phyloP scores from a whole-genome alignment of 2,888 invertebrate species.

The Lymantria monacha region DNA sequence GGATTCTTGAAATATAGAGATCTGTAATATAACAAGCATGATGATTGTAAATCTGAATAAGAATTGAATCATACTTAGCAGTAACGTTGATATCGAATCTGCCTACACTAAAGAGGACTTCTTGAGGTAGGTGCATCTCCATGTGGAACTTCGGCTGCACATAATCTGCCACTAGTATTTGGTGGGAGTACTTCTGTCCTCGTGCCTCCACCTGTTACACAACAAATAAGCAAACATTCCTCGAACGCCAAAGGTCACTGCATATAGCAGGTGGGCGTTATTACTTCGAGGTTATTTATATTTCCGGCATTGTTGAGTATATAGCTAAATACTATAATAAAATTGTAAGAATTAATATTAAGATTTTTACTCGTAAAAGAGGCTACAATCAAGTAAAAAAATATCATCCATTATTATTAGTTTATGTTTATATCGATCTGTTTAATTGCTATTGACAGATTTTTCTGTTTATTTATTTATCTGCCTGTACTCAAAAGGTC shows the following conservation, averaged over 20 bases:
- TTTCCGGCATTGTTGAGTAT: slow-evolving; percentile 21
- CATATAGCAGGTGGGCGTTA: slow-evolving; percentile 21
- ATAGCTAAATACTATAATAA: neutral
- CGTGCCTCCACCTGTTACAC: slow-evolving; percentile 63
- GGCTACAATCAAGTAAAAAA: too few relatives aligned
- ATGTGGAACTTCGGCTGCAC: slow-evolving; percentile 97
- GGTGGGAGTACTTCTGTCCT: slow-evolving; percentile 85
- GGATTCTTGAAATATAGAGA: too few relatives aligned
- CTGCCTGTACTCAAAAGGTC: too few relatives aligned
- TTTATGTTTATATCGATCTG: too few relatives aligned
- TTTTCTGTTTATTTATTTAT: too few relatives aligned
- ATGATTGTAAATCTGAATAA: too few relatives aligned
- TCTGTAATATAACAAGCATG: too few relatives aligned
- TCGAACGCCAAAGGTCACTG: slow-evolving; percentile 32
- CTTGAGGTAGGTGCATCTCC: slow-evolving; percentile 90
- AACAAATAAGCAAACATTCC: slow-evolving; percentile 26
- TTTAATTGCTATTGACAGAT: too few relatives aligned
- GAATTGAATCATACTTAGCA: slow-evolving; percentile 85
- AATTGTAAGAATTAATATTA: neutral
- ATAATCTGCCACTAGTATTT: slow-evolving; percentile 93
- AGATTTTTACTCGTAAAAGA: too few relatives aligned
- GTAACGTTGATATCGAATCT: slow-evolving; percentile 89
- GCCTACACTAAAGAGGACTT: slow-evolving; percentile 90
- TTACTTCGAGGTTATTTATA: slow-evolving; percentile 27
- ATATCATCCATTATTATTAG: too few relatives aligned